These are phyloP conservation scores for Phrixothrix hirtus DNA, from an alignment of 2,888 invertebrate species.

Conservation along the genomic window DNA sequence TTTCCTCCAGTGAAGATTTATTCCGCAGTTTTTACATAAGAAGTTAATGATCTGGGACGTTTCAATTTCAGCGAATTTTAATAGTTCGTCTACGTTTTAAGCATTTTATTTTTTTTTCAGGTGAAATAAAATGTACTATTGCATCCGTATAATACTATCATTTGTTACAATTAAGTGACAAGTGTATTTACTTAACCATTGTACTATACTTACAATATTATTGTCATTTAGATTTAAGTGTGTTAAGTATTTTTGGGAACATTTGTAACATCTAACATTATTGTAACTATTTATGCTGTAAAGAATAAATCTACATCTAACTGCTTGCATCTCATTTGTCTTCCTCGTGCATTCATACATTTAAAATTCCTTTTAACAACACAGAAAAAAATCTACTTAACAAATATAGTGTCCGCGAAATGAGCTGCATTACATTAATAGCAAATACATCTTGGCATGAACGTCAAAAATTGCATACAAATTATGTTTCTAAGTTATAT, in stretches of 20 bases:
- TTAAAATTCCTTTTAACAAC: neutral
- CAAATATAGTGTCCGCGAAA: too few relatives aligned
- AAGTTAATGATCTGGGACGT: neutral
- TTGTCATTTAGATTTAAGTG: slow-evolving; percentile 40
- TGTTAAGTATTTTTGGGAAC: slow-evolving; percentile 48
- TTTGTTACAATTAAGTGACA: slow-evolving; percentile 37
- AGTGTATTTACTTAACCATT: slow-evolving; percentile 36
- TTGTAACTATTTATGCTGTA: slow-evolving; percentile 34
- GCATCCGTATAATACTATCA: slow-evolving; percentile 28
- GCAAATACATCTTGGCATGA: too few relatives aligned
- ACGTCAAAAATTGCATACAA: too few relatives aligned
- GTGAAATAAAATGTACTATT: slow-evolving; percentile 29
- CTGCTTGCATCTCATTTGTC: slow-evolving; percentile 10
- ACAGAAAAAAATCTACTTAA: too few relatives aligned
- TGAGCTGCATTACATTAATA: too few relatives aligned
- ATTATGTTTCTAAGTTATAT: neutral
- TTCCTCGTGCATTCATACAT: neutral
- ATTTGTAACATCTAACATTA: slow-evolving; percentile 41
- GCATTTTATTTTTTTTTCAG: slow-evolving; percentile 20
- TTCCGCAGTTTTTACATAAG: neutral
- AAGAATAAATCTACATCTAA: slow-evolving; percentile 35
- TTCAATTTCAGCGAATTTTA: slow-evolving; percentile 1
- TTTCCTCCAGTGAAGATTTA: neutral
- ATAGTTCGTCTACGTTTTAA: neutral
- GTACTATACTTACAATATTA: slow-evolving; percentile 40